These are phyloP conservation scores for Neomicropteryx cornuta DNA, from an alignment of 1,140 invertebrate species.

Conservation along the genomic window DNA sequence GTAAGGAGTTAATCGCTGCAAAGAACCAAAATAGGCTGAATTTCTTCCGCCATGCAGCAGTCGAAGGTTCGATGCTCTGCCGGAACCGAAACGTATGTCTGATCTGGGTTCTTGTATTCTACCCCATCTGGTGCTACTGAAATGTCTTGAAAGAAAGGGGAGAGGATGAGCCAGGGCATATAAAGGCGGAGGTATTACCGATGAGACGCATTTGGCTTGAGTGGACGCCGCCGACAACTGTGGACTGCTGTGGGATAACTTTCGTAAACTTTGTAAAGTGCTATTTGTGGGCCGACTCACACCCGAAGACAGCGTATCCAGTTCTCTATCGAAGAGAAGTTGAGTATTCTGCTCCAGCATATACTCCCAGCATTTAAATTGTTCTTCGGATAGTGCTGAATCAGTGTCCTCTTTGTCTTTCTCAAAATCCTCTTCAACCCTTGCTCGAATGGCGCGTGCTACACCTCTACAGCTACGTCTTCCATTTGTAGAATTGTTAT, in stretches of 20 bases:
- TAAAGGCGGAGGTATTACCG: no score
- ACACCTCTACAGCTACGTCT: slow-evolving; percentile 43
- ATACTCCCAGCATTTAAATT: slow-evolving; percentile 87
- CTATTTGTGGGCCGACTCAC: slow-evolving; percentile 38
- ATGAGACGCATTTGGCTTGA: slow-evolving; percentile 33
- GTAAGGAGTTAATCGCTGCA: slow-evolving; percentile 72
- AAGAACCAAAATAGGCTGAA: slow-evolving; percentile 74
- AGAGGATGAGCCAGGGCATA: slow-evolving; percentile 31
- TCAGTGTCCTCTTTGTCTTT: slow-evolving; percentile 51
- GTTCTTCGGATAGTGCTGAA: slow-evolving; percentile 62
- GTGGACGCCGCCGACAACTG: slow-evolving; percentile 38
- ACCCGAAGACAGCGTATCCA: slow-evolving; percentile 66
- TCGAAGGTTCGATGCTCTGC: slow-evolving; percentile 35
- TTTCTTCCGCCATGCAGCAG: slow-evolving; percentile 59
- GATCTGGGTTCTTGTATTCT: slow-evolving; percentile 29
- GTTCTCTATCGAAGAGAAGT: slow-evolving; percentile 74
- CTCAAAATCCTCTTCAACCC: slow-evolving; percentile 44
- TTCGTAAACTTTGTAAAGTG: slow-evolving; percentile 36
- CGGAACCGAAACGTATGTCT: slow-evolving; percentile 35
- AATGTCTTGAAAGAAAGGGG: slow-evolving; percentile 60
- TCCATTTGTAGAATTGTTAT: slow-evolving; percentile 30
- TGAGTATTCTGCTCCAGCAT: slow-evolving; percentile 87
- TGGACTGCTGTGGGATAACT: slow-evolving; percentile 44
- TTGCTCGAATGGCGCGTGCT: slow-evolving; percentile 40
- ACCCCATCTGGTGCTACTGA: slow-evolving; percentile 62